phyloP scores from a whole-genome alignment of 2,888 invertebrate species.

The Rhagonycha fulva region DNA sequence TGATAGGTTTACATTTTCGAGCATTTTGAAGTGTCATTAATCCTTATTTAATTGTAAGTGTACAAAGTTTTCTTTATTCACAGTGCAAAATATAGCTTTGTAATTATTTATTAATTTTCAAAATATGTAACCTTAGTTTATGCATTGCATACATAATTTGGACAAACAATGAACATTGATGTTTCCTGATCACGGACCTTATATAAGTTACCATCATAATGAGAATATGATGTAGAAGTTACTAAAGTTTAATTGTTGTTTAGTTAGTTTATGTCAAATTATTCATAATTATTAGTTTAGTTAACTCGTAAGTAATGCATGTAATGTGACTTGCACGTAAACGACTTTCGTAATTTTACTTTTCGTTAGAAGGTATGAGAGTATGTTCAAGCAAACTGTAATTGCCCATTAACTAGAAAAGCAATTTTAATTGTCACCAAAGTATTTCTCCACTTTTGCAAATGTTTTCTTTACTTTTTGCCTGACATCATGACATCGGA shows the following conservation, averaged over 20 bases:
- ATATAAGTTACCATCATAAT: not conserved
- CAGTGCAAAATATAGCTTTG: too few species aligned
- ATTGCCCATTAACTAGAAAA: not conserved
- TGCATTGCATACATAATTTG: not conserved
- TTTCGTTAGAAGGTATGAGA: not conserved
- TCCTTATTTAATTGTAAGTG: not conserved
- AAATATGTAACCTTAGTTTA: not conserved
- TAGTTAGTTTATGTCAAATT: not conserved
- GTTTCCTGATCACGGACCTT: conserved; percentile 4
- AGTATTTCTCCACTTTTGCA: not conserved
- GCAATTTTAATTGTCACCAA: not conserved
- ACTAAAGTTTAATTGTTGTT: not conserved
- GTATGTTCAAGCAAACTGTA: not conserved
- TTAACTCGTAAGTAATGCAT: not conserved
- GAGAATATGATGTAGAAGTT: conserved; percentile 11
- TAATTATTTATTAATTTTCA: not conserved
- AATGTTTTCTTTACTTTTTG: not conserved
- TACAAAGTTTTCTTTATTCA: not conserved
- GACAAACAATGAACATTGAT: not conserved
- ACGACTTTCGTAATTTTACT: not conserved
- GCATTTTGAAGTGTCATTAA: not conserved
- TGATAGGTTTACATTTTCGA: too few species aligned
- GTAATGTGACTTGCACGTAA: not conserved
- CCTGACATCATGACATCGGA: not conserved
- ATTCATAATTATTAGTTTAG: not conserved